Evolutionary conservation across 2,888 invertebrate species (phyloP), one percentile per base, ranked within the genome.

Genomic region (Erpobdella octoculata): DNA sequence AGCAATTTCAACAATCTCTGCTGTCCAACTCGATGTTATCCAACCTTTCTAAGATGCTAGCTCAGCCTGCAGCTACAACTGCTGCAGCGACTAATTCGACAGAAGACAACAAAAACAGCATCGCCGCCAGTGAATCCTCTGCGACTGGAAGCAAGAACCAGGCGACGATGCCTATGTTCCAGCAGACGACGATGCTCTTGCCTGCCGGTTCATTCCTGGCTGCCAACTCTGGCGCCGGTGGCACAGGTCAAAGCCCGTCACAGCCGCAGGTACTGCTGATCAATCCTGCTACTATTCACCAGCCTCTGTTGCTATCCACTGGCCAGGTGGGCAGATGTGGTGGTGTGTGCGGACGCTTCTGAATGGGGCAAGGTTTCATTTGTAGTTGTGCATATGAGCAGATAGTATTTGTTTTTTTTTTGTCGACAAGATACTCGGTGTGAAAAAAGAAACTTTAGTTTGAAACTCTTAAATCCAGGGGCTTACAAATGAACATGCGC

Each of bases 241-340:
- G 38, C n/a, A 18, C 33, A 28, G 25, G 35, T 15, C 31, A 46
- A 8, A 68, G 25, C 37, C 31, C 59, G 21, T 9, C 59, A 1
- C 62, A 64, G 64, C 71, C 71, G 21, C 71, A 71, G 21, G 28
- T 71, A 33, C 35, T 71, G 31, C 33, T 71, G 36, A 36, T 71
- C 62, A 71, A 71, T 64, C 65, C 71, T 6, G 71, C 38, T 9
- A 38, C 64, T 5, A 21, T 70, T 28, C 59, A 37, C 31, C 59
- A 53, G n/a, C 70, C 53, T 36, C 37, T 70, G 28, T 41, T 70
- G 36, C 25, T 70, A 21, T 58, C 53, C 37, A 58, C 70, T 33
- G 70, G 70, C 21, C 70, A 70, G 70, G 70, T 70, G 38, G 35
- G 70, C 35, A n/a, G 18, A 3, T 2, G 36, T 9, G 25, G 8